Evolutionary conservation across 1,140 invertebrate genomes (phyloP).

Genomic region (Chelonus insularis): DNA sequence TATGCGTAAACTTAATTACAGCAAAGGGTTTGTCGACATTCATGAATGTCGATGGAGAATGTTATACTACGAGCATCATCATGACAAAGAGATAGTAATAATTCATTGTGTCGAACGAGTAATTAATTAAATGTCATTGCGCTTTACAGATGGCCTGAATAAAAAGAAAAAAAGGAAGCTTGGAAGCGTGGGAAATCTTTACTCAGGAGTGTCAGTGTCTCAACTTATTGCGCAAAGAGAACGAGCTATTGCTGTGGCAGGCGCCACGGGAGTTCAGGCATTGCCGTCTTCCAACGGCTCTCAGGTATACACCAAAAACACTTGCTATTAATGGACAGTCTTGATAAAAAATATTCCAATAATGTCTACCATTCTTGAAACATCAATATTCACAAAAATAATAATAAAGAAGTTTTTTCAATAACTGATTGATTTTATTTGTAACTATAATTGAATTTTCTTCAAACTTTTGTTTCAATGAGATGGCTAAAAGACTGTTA

Average conservation of each 20-base stretch:
- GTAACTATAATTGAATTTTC: no score
- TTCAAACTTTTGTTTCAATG: no score
- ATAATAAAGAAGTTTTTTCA: no score
- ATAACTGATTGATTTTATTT: no score
- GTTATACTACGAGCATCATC: constrained; percentile 1
- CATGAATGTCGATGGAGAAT: constrained; percentile 23
- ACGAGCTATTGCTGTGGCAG: constrained; percentile 48
- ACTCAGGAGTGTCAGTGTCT: constrained; percentile 67
- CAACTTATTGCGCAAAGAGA: constrained; percentile 70
- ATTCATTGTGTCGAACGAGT: constrained; percentile 17
- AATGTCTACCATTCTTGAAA: no score
- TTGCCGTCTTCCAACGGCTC: constrained; percentile 47
- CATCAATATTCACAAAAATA: no score
- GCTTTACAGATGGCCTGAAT: constrained; percentile 60
- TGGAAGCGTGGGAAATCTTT: constrained; percentile 59
- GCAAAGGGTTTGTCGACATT: constrained; percentile 1
- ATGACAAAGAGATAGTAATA: not conserved
- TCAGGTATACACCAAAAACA: constrained; percentile 42
- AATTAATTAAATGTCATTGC: constrained; percentile 25
- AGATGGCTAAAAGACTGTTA: no score
- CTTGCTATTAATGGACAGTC: not conserved
- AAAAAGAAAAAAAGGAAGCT: constrained; percentile 71
- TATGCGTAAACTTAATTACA: constrained; percentile 25
- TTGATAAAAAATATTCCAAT: no score
- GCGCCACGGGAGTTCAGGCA: constrained; percentile 44